Evolutionary conservation across 2,888 invertebrate genomes (phyloP), one percentile per base, ranked within the genome.

Genomic region (Candidula unifasciata): DNA sequence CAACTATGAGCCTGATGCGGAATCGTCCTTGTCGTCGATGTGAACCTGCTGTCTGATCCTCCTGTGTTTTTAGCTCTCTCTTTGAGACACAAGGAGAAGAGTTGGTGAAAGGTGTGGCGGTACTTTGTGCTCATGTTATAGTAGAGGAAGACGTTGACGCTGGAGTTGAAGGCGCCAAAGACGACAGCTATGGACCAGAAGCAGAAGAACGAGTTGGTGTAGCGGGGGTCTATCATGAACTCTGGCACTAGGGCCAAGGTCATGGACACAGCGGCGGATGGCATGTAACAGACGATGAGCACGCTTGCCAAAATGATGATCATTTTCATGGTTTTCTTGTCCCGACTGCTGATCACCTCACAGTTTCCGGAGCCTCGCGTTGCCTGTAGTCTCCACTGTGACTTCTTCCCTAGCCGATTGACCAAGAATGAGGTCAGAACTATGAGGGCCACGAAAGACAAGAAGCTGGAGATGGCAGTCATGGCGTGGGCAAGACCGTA

Each of bases 81-180:
- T 74, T 52, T 54, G 10, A 30, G 30, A 24, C 54, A 74, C 30
- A 5, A 13, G 8, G 74, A 30, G 13, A 74, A 74, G 2, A 74
- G 0, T 18, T 74, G 60, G 24, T 78, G 33, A 24, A 71, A 73
- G 10, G 60, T 81, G 27, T 73, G 54, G 33, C 81, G 54, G 35
- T 57, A 81, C 54, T 81, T 81, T 30, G 81, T 81, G 57, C 81
- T 81, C 81, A 81, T 81, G 2, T 44, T 54, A 35, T 57, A 71
- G 30, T 81, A 81, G 57, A 81, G 69, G 27, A 81, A 33, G 0
- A 69, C 0, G 37, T 81, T 81, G 30, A 69, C 81, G 52, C 71
- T 71, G 33, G 81, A 44, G 27, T 81, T 81, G 8, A 81, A 33
- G 57, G 33, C 54, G 24, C 52, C 30, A 44, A 81, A 54, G 24